These are phyloP conservation scores for Balearica regulorum DNA, from an alignment of 2,797 vertebrate genomes.

Conservation along the genomic window DNA sequence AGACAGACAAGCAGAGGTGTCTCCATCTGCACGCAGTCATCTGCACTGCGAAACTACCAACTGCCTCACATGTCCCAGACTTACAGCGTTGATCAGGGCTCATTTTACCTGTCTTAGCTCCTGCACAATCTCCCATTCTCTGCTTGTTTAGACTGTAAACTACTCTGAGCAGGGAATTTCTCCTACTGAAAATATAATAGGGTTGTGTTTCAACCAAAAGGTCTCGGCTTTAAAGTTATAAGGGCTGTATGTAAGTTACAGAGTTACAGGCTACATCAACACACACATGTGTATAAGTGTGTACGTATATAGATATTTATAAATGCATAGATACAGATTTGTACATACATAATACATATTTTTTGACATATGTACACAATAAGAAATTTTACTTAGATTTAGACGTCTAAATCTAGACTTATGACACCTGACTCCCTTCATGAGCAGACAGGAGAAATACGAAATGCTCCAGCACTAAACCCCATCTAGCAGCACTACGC, in stretches of 20 bases:
- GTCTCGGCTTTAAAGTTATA: not conserved
- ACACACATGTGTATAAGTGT: fast-evolving
- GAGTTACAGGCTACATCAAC: not conserved
- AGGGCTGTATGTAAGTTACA: not conserved
- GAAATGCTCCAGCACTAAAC: not conserved
- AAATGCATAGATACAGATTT: not conserved
- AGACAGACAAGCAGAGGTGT: not conserved
- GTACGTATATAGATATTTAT: not conserved
- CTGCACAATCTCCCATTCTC: not conserved
- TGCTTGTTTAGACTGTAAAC: not conserved
- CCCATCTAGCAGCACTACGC: not conserved
- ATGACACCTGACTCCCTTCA: not conserved
- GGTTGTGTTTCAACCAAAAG: not conserved
- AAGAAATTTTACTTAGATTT: not conserved
- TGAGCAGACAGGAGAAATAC: not conserved
- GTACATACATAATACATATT: not conserved
- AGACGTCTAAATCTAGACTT: not conserved
- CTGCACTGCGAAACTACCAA: not conserved
- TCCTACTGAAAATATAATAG: not conserved
- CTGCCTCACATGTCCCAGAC: not conserved
- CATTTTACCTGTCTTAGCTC: not conserved
- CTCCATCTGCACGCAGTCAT: not conserved
- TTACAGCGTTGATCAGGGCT: not conserved
- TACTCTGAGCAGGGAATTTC: not conserved
- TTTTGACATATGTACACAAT: not conserved